Conservation (phyloP, 2,888 invertebrate genomes). For the Enoplolaimus lenunculus region DNA sequence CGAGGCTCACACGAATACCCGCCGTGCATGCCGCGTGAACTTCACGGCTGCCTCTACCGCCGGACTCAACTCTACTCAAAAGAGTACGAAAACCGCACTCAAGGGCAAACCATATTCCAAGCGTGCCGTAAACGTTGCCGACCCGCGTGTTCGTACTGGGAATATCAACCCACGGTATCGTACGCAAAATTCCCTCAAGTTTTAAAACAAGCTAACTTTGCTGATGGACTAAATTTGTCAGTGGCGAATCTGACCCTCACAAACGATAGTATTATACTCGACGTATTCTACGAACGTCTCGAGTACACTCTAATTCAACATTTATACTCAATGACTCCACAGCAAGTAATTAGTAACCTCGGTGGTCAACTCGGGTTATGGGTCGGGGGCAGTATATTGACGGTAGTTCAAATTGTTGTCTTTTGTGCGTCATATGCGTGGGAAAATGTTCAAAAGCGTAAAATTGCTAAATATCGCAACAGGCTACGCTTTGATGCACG, state of each 20-base stretch:
- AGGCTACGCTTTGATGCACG: too few relatives aligned
- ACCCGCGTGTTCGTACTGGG: slow-evolving; percentile 33
- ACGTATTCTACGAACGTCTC: slow-evolving; percentile 24
- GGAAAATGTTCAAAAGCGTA: too few relatives aligned
- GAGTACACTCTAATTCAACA: slow-evolving; percentile 16
- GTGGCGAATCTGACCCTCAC: background rate
- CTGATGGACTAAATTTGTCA: background rate
- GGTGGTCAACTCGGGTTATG: slow-evolving; percentile 14
- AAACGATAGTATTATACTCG: slow-evolving; percentile 28
- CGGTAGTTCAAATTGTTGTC: slow-evolving; percentile 9
- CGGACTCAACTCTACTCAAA: background rate
- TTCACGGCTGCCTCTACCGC: slow-evolving; percentile 6
- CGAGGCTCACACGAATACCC: background rate
- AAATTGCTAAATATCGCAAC: too few relatives aligned
- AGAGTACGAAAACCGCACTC: background rate
- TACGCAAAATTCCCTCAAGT: slow-evolving; percentile 29
- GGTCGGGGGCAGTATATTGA: slow-evolving; percentile 13
- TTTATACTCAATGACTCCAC: slow-evolving; percentile 7
- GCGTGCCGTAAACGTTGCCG: slow-evolving; percentile 30
- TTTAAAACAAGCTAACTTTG: background rate
- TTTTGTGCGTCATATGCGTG: background rate
- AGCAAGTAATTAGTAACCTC: slow-evolving; percentile 4
- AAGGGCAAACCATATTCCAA: background rate
- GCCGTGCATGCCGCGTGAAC: slow-evolving; percentile 5
- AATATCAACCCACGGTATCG: slow-evolving; percentile 31